Evolutionary conservation across 2,888 invertebrate genomes (phyloP), one percentile per base, ranked within the genome.

Genomic region (Thera britannica): DNA sequence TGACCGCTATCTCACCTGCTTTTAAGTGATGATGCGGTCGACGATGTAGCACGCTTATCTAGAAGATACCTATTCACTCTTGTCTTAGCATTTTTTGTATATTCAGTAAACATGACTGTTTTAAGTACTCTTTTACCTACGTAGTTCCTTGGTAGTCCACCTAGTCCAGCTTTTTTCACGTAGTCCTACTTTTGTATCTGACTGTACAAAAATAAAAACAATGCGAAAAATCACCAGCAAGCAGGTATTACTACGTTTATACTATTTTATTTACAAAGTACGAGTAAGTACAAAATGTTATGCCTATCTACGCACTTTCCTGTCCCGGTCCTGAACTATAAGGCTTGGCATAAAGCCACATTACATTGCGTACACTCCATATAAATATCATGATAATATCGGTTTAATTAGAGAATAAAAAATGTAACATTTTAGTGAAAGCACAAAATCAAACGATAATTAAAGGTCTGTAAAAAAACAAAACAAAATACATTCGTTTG

Each of bases 311-410:
- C 23, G 73, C 81, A 79, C 77, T 74, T 65, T 71, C 76, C 76
- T 74, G 76, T 75, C 77, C 81, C 79, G 72, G 81, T 82, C 84
- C 85, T 84, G 85, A 81, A 84, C 80, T 83, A 80, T 88, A 88
- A 88, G 88, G 88, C 88, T 81, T 84, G 88, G 86, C 87, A 79
- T 78, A 9, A 78, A 79, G 87, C 87, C 87, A 85, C 81, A 78
- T 80, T 76, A 76, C 83, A 77, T 74, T 71, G 34, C 82, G 79
- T 76, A 79, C 79, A 79, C 70, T 75, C 54, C 62, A 74, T 62
- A 23, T 1, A 41, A 23, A 41, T 57, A 57, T 35, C 12, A 58
- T 55, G 41, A 34, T 23, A 23, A 23, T 49, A 34, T 38, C 34
- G 8, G 7, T 35, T 34, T 23, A 8, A 12, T 5, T 12, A 51